Conservation (phyloP, 2,888 invertebrate genomes). For the Tryphoninae sp. region DNA sequence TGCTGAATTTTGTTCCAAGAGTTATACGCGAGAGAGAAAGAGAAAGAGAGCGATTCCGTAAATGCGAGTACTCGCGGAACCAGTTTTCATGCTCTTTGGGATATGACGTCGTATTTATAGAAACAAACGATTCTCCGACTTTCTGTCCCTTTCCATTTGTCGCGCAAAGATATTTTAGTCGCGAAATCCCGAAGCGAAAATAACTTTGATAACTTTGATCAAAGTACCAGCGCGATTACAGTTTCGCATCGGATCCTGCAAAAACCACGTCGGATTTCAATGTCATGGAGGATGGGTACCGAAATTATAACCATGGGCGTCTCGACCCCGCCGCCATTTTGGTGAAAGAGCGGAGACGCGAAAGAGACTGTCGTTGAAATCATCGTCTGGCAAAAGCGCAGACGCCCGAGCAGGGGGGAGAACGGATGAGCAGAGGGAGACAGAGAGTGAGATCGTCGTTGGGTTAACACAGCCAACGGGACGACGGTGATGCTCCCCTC, state of each 20-base stretch:
- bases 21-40: slow-evolving; percentile 40
- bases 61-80: slow-evolving; percentile 48
- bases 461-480: slow-evolving; percentile 72
- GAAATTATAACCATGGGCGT: background rate
- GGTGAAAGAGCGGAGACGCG: slow-evolving; percentile 64
- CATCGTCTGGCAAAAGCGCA: slow-evolving; percentile 62
- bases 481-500: slow-evolving; percentile 76
- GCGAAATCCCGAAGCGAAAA: slow-evolving; percentile 1
- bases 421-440: slow-evolving; percentile 77
- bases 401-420: slow-evolving; percentile 65
- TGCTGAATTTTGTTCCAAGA: slow-evolving; percentile 49
- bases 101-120: slow-evolving; percentile 56
- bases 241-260: background rate
- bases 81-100: slow-evolving; percentile 49
- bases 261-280: background rate
- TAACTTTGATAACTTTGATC: background rate
- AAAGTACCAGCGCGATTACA: background rate
- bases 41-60: slow-evolving; percentile 46
- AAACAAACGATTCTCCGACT: background rate
- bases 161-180: slow-evolving; percentile 4
- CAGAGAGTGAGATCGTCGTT: slow-evolving; percentile 64
- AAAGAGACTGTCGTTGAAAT: slow-evolving; percentile 62
- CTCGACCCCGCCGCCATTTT: slow-evolving; percentile 74
- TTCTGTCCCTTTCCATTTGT: slow-evolving; percentile 18
- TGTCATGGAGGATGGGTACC: background rate